Percentiles rank a stretch among this genome's conserved stretches.
These are phyloP conservation scores for Sycophila texana DNA, from an alignment of 2,888 invertebrate species.

Conservation along the genomic window DNA sequence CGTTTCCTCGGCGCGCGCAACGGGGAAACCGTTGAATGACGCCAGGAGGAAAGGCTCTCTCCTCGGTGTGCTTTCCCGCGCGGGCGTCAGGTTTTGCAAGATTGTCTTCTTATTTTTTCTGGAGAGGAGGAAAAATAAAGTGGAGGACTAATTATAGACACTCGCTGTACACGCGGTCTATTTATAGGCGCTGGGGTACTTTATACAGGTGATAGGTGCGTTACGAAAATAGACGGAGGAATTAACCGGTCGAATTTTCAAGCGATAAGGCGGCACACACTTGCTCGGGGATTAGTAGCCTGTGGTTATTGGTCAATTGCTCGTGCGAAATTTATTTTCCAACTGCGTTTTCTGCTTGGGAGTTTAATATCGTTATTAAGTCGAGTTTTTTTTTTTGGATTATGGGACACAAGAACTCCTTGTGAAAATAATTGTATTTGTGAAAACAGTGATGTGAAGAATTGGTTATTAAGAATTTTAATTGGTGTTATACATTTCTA, in stretches of 20 bases:
- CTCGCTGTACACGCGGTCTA: background rate
- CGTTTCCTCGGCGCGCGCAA: background rate
- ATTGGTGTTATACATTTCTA: no score
- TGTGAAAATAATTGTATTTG: no score
- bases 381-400: no score
- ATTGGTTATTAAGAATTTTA: no score
- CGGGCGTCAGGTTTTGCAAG: background rate
- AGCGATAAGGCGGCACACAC: constrained; percentile 7
- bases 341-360: no score
- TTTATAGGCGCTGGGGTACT: constrained; percentile 25
- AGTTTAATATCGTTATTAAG: no score
- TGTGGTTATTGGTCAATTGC: background rate
- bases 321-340: no score
- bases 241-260: background rate
- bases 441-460: no score
- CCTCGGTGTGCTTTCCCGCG: background rate
- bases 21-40: background rate
- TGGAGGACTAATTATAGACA: constrained; percentile 22
- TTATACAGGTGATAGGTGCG: constrained; percentile 4
- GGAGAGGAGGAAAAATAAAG: no score
- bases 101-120: background rate
- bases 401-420: no score
- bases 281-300: background rate
- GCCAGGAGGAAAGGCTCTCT: constrained; percentile 15
- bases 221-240: constrained; percentile 20